Percentiles rank a stretch among this genome's conserved stretches.
Evolutionary conservation across 64 coral and sea anemone genomes (phyloP).

Genomic region (Actinia tenebrosa): DNA sequence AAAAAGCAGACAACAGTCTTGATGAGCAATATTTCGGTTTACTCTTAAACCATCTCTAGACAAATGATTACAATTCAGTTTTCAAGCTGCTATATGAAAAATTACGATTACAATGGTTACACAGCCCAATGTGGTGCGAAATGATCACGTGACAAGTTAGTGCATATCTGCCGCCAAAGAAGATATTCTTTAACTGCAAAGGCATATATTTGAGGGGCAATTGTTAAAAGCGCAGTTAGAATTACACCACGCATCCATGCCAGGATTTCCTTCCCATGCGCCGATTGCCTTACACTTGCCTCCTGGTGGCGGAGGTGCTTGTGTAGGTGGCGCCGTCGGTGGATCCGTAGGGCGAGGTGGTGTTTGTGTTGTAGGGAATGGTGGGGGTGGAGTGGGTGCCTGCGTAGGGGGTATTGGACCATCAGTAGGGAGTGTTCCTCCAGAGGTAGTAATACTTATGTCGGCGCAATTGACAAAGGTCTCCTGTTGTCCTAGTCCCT

Average conservation of each 20-base stretch:
- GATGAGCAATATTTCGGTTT: too few relatives aligned
- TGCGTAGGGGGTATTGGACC: neutral
- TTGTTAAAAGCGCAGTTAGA: constrained; percentile 46
- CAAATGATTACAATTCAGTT: too few relatives aligned
- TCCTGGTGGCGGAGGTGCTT: constrained; percentile 6
- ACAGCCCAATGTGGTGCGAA: neutral
- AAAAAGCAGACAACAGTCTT: too few relatives aligned
- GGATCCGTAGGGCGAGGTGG: constrained; percentile 15
- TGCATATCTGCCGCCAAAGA: neutral
- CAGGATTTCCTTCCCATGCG: constrained; percentile 13
- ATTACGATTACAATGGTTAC: too few relatives aligned
- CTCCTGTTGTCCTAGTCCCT: constrained; percentile 50
- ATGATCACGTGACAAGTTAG: neutral
- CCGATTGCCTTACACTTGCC: constrained; percentile 19
- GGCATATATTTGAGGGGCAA: constrained; percentile 39
- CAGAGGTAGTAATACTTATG: constrained; percentile 33
- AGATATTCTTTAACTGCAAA: neutral
- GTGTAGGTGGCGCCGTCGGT: neutral
- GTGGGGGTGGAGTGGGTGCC: constrained; percentile 12
- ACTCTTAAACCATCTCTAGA: too few relatives aligned
- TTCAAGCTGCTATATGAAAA: too few relatives aligned
- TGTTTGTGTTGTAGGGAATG: constrained; percentile 23
- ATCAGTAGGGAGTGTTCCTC: constrained; percentile 2
- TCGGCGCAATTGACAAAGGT: constrained; percentile 70
- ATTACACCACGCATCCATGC: constrained; percentile 61